A percentile compares a stretch with the other conserved stretches of the same genome.
These are phyloP conservation scores for Acleris literana DNA, from an alignment of 2,888 invertebrate species.

Conservation along the genomic window DNA sequence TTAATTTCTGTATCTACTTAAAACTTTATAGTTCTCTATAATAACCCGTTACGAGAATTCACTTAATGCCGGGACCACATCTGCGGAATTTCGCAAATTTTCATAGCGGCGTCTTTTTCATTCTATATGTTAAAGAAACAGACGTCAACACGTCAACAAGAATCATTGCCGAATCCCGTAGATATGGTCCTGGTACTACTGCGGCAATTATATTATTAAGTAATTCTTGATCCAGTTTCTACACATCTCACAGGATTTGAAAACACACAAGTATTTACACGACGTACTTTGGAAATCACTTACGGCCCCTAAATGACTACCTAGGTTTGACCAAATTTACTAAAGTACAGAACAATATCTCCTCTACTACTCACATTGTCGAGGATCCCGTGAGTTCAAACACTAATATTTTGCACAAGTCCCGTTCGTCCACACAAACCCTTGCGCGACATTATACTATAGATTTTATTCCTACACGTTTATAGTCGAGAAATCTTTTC, in stretches of 20 bases:
- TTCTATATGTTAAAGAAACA: too few species aligned
- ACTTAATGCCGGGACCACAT: too few species aligned
- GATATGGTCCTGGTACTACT: too few species aligned
- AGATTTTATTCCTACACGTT: not conserved
- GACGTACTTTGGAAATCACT: slow-evolving; percentile 57
- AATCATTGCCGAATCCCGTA: too few species aligned
- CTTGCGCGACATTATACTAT: slow-evolving; percentile 7
- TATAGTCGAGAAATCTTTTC: not conserved
- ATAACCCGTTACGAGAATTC: slow-evolving; percentile 2
- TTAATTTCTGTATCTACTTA: slow-evolving; percentile 36
- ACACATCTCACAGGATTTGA: slow-evolving; percentile 58
- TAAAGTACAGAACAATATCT: slow-evolving; percentile 5
- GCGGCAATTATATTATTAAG: not conserved
- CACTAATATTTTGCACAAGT: slow-evolving; percentile 43
- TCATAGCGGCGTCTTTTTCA: too few species aligned
- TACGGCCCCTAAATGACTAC: slow-evolving; percentile 5
- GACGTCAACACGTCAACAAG: too few species aligned
- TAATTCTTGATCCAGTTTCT: not conserved
- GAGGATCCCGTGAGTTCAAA: slow-evolving; percentile 7
- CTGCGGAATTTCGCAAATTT: too few species aligned
- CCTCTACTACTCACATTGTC: not conserved
- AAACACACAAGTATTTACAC: slow-evolving; percentile 55
- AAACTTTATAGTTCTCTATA: slow-evolving; percentile 14
- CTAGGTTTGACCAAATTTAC: slow-evolving; percentile 6
- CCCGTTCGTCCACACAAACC: slow-evolving; percentile 41